Evolutionary conservation across 2,888 invertebrate species (phyloP).

Genomic region (Tolmerus cingulatus): DNA sequence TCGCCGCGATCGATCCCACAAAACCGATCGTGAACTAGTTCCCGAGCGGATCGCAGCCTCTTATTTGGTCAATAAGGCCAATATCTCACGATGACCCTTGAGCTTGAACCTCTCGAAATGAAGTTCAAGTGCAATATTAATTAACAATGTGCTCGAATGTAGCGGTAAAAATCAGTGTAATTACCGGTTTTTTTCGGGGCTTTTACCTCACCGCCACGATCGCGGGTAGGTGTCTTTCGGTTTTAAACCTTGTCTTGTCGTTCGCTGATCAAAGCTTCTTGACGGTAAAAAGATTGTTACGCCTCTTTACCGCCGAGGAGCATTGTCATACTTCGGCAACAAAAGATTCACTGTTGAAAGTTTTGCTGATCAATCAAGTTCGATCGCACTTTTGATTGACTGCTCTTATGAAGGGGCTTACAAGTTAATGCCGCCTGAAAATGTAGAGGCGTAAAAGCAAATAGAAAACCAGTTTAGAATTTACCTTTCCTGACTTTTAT

Average conservation of each 20-base stretch:
- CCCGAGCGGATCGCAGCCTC: neutral
- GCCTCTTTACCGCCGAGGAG: neutral
- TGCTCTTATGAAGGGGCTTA: neutral
- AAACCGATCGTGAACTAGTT: constrained; percentile 5
- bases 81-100: neutral
- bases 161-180: neutral
- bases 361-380: neutral
- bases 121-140: constrained; percentile 36
- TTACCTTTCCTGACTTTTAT: neutral
- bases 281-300: neutral
- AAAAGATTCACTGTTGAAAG: neutral
- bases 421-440: neutral
- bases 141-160: neutral
- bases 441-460: neutral
- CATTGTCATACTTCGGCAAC: neutral
- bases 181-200: neutral
- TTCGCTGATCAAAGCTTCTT: neutral
- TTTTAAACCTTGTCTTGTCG: neutral
- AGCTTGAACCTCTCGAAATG: neutral
- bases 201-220: neutral
- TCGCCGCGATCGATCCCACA: neutral
- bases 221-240: neutral
- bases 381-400: neutral
- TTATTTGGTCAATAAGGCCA: constrained; percentile 28
- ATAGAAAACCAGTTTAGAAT: neutral